phyloP scores from a whole-genome alignment of 2,797 vertebrate species.

The Threskiornis aethiopicus region DNA sequence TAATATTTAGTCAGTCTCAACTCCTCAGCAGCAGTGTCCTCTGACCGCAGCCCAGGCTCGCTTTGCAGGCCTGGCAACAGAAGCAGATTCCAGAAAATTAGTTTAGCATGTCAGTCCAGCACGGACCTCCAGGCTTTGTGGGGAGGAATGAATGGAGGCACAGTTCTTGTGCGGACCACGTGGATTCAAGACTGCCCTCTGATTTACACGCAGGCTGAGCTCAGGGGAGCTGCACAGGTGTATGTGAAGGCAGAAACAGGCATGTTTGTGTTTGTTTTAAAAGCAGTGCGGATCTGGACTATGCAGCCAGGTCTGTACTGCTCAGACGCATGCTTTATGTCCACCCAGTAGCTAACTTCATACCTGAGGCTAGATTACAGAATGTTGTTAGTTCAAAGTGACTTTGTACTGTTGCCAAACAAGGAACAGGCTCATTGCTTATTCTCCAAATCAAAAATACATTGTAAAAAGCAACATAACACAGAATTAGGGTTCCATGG shows the following conservation, averaged over 20 bases:
- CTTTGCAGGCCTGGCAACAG: neutral
- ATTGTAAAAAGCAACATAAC: neutral
- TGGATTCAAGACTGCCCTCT: neutral
- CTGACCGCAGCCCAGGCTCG: neutral
- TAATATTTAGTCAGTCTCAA: neutral
- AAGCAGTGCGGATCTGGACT: neutral
- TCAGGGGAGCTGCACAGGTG: conserved; percentile 10
- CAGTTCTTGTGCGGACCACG: conserved; percentile 17
- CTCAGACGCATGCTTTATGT: neutral
- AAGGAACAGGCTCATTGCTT: conserved; percentile 9
- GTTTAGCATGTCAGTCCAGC: conserved; percentile 28
- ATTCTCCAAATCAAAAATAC: conserved; percentile 1
- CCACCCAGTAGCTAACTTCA: conserved; percentile 8
- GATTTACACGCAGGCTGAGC: neutral
- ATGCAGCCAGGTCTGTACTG: neutral
- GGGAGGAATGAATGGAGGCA: conserved; percentile 22
- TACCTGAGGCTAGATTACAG: conserved; percentile 48
- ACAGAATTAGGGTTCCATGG: neutral
- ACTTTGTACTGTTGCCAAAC: conserved; percentile 49
- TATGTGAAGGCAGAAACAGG: neutral
- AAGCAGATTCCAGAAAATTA: conserved; percentile 51
- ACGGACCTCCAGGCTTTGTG: neutral
- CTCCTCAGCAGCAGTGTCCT: neutral
- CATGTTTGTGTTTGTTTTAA: neutral
- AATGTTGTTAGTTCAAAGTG: neutral